Base-by-base conservation (phyloP, 2,113 vertebrate species). In the Planiliza haematocheilus region DNA sequence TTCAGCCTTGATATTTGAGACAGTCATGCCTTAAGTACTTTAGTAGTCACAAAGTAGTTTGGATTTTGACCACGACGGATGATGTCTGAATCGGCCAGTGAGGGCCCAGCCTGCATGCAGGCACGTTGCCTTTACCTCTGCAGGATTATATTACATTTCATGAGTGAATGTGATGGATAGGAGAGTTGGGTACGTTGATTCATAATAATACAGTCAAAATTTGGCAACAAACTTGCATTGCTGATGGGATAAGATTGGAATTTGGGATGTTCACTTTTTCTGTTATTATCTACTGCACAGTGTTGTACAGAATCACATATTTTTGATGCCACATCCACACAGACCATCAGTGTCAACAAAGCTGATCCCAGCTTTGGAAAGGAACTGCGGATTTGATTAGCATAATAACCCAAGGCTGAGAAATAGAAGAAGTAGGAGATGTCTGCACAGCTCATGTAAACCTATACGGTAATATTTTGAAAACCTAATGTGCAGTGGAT, bases 1-100 rank as follows among this genome's bases (percentile, higher is more conserved):
- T 79, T 74, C 36, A 72, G 68, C 72, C 50, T 83, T 67, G 69
- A 77, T 70, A 77, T 66, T 16, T 63, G 80, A 81, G 37, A 50
- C 68, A 59, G 20, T 42, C 39, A 2, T 17, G 50, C 50, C 46
- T 50, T 50, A 71, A 49, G 56, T 49, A 49, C 55, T 37, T 64
- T 46, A 38, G 52, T 16, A 8, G 38, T 41, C 55, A 57, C 60
- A 77, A 80, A 74, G 64, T 63, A 59, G 77, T 60, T 69, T 70
- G 20, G 24, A 72, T 43, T 59, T 62, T 20, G 48, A 77, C 17
- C 42, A 41, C 13, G 6, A 57, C 50, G n/a, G 30, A 74, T 39
- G 65, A 57, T 46, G 46, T 20, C 14, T 59, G 37, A 60, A 48
- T 67, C 42, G 59, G 21, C 61, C 17, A 38, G 14, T 20, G 14